These are phyloP conservation scores for Syrphus vitripennis DNA, from an alignment of 2,888 invertebrate genomes.

Conservation along the genomic window DNA sequence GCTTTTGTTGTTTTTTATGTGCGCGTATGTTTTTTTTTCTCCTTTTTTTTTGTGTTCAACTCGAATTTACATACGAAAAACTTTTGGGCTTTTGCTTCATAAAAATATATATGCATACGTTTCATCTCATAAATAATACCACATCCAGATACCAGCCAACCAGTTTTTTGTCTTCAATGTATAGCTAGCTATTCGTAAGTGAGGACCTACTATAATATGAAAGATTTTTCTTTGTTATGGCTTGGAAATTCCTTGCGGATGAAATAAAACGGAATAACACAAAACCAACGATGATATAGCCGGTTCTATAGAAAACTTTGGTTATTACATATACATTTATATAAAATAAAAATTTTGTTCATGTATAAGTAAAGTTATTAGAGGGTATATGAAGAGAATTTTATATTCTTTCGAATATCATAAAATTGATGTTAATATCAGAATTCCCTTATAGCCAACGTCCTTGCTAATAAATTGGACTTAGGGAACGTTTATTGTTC, in stretches of 20 bases:
- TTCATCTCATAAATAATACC: conserved; percentile 28
- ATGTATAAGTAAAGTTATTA: background rate
- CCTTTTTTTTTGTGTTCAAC: background rate
- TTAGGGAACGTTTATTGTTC: background rate
- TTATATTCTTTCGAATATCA: conserved; percentile 11
- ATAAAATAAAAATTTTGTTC: background rate
- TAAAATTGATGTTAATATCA: conserved; percentile 23
- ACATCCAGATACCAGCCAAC: background rate
- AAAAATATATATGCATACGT: conserved; percentile 13
- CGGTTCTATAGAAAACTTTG: background rate
- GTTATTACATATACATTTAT: background rate
- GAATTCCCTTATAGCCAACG: background rate
- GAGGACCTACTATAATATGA: background rate
- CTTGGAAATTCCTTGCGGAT: conserved; percentile 15
- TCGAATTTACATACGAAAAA: conserved; percentile 46
- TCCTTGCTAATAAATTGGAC: conserved; percentile 6
- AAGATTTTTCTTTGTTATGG: conserved; percentile 9
- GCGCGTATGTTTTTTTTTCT: background rate
- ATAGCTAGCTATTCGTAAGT: background rate
- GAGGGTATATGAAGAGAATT: background rate
- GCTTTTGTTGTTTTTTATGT: background rate
- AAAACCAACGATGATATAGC: background rate
- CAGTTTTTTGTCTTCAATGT: background rate
- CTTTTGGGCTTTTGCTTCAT: conserved; percentile 2
- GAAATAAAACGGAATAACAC: background rate